Evolutionary conservation across 1,140 invertebrate species (phyloP), one percentile per base, ranked within the genome.

Genomic region (Pachypsylla venusta): DNA sequence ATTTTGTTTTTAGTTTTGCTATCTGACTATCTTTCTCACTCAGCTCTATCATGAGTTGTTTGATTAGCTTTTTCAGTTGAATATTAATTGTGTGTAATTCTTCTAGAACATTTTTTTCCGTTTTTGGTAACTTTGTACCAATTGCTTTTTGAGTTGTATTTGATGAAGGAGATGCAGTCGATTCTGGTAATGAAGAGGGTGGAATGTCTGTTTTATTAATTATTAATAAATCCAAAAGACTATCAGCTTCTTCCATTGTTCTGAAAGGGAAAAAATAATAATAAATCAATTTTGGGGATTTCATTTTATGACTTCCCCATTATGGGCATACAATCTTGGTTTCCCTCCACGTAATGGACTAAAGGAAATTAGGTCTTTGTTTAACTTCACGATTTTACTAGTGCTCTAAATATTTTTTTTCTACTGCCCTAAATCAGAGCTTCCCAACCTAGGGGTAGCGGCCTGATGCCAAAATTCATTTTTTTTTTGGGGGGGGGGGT

Each of bases 221-320:
- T 56, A 70, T 64, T 35, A 78, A 66, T n/a, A 71, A 62, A 14
- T 71, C 68, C 22, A 79, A 64, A n/a, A 82, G 68, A 60, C 74
- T 76, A 63, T 82, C 80, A 19, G 79, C 77, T 65, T 81, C 79
- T 64, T 81, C 76, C 60, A 82, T 79, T 24, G 75, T 75, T 69
- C 71, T 76, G 62, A 75, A 79, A 67, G 79, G 24, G 19, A 75
- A 78, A 66, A 80, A 19, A 7, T 4, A 48, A 48, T n/a, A 48
- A 48, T 48, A 5, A 5, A n/a, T 19, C 16, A 48, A 48, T 35
- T 35, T 10, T 35, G 30, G 7, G n/a, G 30, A 35, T 35, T 35
- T n/a, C n/a, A n/a, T n/a, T n/a, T n/a, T n/a, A n/a, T n/a, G n/a
- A n/a, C n/a, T n/a, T n/a, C n/a, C n/a, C n/a, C n/a, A n/a, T n/a